Evolutionary conservation across 2,113 vertebrate species (phyloP), one percentile per base, ranked within the genome.

Genomic region (Tenrec ecaudatus): DNA sequence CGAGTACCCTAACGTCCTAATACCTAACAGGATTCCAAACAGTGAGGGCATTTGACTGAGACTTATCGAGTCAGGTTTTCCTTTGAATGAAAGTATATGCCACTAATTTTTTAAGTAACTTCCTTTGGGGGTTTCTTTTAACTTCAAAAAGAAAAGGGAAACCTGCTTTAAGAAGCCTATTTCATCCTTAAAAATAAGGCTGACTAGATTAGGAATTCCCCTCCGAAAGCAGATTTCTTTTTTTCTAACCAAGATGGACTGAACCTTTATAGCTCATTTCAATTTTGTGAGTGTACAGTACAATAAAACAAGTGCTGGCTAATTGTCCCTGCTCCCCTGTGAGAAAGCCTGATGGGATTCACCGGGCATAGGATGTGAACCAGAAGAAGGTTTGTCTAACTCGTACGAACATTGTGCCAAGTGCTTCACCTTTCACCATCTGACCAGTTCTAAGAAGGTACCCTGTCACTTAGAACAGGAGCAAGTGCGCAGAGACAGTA

Each of bases 61-160:
- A 90, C 66, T 81, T 60, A 68, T 1, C 78, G 81, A 94, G 47
- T 64, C 10, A 82, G 23, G 0, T 86, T 94, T 92, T 90, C 91
- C 68, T n/a, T n/a, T 87, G 64, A 80, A 92, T 62, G 23, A 62
- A 92, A 2, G 20, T 58, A 9, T 79, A 58, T 38, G 62, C 3
- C 57, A 92, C 77, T 92, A 88, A 36, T 6, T 89, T n/a, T 69
- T 82, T 27, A 94, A 93, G 10, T 27, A 91, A 91, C 14, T 83
- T 82, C 25, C 25, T 79, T 19, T n/a, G 40, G 40, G 25, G 82
- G 62, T 75, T 75, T 40, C 17, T 71, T 7, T 90, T 33, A 5
- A 36, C 38, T 33, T 79, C 17, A 31, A 57, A 82, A 90, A 57
- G 84, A n/a, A 88, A n/a, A 87, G 85, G 82, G 3, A 17, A 86